A percentile compares a stretch with the other conserved stretches of the same genome.
Evolutionary conservation across 35 echinoderm and acorn worm species (phyloP).

Genomic region (Lytechinus variegatus): DNA sequence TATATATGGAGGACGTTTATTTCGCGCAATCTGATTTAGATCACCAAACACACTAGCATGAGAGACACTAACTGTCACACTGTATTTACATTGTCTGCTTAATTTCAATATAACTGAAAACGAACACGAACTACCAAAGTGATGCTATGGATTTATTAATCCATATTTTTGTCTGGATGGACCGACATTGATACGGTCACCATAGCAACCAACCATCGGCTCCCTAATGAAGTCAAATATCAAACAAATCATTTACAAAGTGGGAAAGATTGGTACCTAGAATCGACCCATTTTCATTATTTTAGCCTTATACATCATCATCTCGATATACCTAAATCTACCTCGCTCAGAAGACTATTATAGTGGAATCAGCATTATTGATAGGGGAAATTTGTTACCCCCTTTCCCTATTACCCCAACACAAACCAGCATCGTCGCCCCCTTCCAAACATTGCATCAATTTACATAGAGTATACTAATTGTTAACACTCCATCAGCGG

Average conservation of each 20-base stretch:
- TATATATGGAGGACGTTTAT: no score
- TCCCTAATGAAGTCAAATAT: neutral
- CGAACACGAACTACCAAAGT: neutral
- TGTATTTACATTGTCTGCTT: neutral
- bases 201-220: neutral
- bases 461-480: no score
- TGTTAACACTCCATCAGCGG: no score
- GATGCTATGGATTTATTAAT: neutral
- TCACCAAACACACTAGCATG: neutral
- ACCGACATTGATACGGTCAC: neutral
- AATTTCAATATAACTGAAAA: neutral
- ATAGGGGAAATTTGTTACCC: neutral
- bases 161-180: neutral
- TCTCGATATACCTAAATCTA: neutral
- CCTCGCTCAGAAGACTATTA: neutral
- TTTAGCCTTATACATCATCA: neutral
- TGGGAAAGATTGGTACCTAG: neutral
- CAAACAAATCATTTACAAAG: neutral
- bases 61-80: neutral
- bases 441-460: no score
- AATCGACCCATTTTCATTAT: neutral
- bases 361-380: neutral
- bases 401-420: neutral
- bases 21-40: neutral
- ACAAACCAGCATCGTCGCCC: no score